Evolutionary conservation across 2,797 vertebrate genomes (phyloP).

Genomic region (Cynopterus sphinx): DNA sequence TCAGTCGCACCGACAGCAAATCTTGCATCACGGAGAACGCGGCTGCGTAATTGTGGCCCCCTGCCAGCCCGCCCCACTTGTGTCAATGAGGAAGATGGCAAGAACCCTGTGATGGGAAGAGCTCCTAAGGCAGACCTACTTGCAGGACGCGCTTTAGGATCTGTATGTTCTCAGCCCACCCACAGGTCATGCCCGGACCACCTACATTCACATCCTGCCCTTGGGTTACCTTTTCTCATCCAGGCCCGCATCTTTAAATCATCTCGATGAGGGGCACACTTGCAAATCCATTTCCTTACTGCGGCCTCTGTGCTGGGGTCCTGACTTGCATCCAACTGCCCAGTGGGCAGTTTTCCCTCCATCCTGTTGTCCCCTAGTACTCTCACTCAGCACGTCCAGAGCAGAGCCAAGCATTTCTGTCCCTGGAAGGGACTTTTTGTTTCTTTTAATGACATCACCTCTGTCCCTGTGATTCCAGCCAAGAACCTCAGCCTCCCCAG

Average conservation of each 20-base stretch:
- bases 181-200: neutral
- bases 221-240: neutral
- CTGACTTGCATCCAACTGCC: neutral
- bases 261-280: neutral
- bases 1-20: neutral
- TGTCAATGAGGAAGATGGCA: neutral
- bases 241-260: neutral
- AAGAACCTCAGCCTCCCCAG: neutral
- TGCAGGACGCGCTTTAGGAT: neutral
- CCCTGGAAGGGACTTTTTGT: neutral
- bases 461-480: neutral
- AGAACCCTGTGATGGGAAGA: neutral
- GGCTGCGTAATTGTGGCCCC: neutral
- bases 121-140: neutral
- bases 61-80: neutral
- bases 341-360: neutral
- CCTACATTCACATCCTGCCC: fast-evolving
- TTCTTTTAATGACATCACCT: neutral
- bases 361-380: neutral
- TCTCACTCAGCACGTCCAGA: neutral
- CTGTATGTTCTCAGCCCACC: neutral
- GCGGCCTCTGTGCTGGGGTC: neutral
- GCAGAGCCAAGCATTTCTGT: neutral
- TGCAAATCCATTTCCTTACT: neutral
- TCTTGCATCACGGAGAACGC: neutral